phyloP scores from a whole-genome alignment of 2,797 vertebrate species.

The Sparus aurata region DNA sequence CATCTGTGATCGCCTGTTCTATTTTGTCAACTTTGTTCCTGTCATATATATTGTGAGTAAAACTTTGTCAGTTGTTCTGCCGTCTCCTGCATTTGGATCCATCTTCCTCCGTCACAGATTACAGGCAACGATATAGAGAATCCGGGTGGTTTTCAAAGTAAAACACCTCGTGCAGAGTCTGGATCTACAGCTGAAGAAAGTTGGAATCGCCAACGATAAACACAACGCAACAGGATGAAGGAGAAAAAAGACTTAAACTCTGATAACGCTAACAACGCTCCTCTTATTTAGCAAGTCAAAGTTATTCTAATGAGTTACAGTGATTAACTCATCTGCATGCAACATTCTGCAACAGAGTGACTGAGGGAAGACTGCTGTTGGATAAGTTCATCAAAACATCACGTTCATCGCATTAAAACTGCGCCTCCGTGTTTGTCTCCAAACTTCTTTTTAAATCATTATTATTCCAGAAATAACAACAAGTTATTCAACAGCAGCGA shows the following conservation, averaged over 20 bases:
- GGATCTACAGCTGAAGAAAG: too few species aligned
- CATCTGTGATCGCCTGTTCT: too few species aligned
- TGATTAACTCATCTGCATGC: constrained; percentile 30
- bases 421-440: neutral
- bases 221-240: too few species aligned
- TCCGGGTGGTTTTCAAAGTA: too few species aligned
- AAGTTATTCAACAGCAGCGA: neutral
- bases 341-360: neutral
- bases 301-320: constrained; percentile 23
- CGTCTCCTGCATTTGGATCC: too few species aligned
- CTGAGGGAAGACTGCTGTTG: constrained; percentile 1
- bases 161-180: too few species aligned
- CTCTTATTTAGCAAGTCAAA: constrained; percentile 42
- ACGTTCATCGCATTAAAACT: neutral
- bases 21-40: too few species aligned
- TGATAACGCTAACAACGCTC: constrained; percentile 1
- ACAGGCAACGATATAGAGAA: too few species aligned
- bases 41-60: too few species aligned
- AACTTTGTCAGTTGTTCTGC: too few species aligned
- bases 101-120: too few species aligned
- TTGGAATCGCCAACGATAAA: too few species aligned
- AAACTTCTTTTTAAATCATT: neutral
- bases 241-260: neutral
- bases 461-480: neutral
- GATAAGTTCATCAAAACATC: constrained; percentile 21